These are phyloP conservation scores for Helarctos malayanus DNA, from an alignment of 2,797 vertebrate species.

Conservation along the genomic window DNA sequence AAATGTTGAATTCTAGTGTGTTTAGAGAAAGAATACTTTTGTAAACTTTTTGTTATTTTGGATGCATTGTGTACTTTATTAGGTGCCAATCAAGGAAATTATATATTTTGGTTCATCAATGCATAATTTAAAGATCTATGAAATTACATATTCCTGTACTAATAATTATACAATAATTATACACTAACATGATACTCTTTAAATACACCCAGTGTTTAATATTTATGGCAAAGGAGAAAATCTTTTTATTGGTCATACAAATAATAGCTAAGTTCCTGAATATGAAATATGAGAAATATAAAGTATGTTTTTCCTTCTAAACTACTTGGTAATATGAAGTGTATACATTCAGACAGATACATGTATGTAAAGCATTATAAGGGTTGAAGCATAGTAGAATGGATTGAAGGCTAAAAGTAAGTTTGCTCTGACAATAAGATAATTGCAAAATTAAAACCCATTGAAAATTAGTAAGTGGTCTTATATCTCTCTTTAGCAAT, in stretches of 20 bases:
- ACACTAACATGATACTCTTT: background rate
- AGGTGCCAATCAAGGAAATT: slow-evolving; percentile 37
- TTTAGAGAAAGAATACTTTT: slow-evolving; percentile 26
- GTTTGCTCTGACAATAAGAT: slow-evolving; percentile 2
- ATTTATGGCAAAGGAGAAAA: slow-evolving; percentile 12
- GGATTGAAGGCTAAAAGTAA: slow-evolving; percentile 43
- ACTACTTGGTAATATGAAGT: slow-evolving; percentile 5
- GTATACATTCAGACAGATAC: background rate
- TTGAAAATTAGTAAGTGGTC: background rate
- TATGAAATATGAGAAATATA: slow-evolving; percentile 17
- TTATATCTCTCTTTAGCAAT: background rate
- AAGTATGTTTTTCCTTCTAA: slow-evolving; percentile 38
- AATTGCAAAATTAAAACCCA: slow-evolving; percentile 33
- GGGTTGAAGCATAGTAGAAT: background rate
- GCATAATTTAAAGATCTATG: background rate
- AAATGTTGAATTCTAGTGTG: background rate
- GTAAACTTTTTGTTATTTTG: slow-evolving; percentile 46
- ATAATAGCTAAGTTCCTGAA: slow-evolving; percentile 11
- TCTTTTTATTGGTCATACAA: slow-evolving; percentile 32
- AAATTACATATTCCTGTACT: slow-evolving; percentile 33
- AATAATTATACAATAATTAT: background rate
- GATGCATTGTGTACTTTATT: slow-evolving; percentile 36
- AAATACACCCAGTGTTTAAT: slow-evolving; percentile 51
- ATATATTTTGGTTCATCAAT: slow-evolving; percentile 36
- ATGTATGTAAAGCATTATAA: slow-evolving; percentile 27